Evolutionary conservation across 2,888 invertebrate genomes (phyloP).

Genomic region (Heliothis peltigera): DNA sequence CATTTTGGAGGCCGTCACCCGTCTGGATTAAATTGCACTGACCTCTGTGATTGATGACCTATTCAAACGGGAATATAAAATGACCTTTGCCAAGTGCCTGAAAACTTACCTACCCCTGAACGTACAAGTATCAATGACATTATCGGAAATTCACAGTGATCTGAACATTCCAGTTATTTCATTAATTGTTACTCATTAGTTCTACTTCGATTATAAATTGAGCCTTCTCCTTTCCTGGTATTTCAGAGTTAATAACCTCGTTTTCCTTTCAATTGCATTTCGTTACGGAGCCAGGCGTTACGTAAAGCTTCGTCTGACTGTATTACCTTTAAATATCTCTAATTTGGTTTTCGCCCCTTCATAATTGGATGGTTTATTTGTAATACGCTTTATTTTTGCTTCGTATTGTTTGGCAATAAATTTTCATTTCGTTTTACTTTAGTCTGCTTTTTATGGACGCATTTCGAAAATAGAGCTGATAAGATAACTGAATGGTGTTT

Average conservation of each 20-base stretch:
- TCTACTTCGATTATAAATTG: constrained; percentile 55
- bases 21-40: constrained; percentile 28
- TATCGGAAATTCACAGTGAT: background rate
- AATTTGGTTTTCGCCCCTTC: constrained; percentile 50
- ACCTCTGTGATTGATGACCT: constrained; percentile 37
- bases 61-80: constrained; percentile 11
- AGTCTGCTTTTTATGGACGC: constrained; percentile 12
- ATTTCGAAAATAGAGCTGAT: constrained; percentile 22
- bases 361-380: constrained; percentile 54
- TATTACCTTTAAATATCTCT: constrained; percentile 59
- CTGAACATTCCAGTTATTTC: background rate
- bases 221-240: constrained; percentile 44
- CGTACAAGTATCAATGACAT: background rate
- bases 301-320: constrained; percentile 54
- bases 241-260: constrained; percentile 64
- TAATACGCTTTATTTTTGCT: constrained; percentile 44
- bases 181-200: constrained; percentile 20
- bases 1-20: constrained; percentile 33
- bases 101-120: background rate
- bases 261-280: constrained; percentile 70
- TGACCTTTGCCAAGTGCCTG: background rate
- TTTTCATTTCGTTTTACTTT: constrained; percentile 35
- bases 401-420: constrained; percentile 41
- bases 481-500: constrained; percentile 16
- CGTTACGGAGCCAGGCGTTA: constrained; percentile 54